Evolutionary conservation across 2,113 vertebrate genomes (phyloP).

Genomic region (Mandrillus leucophaeus): DNA sequence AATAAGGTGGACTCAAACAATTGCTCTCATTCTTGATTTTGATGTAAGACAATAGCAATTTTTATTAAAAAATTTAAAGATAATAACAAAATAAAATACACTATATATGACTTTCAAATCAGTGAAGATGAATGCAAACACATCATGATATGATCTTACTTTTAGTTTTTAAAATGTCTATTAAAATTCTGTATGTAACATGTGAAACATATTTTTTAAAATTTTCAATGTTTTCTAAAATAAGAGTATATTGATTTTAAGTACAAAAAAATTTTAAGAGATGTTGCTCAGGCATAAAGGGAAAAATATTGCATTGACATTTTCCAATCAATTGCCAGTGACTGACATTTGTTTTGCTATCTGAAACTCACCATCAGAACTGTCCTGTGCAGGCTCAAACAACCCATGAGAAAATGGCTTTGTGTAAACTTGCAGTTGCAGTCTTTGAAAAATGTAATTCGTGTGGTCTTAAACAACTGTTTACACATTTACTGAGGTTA

Average conservation of each 20-base stretch:
- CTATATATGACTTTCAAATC: neutral
- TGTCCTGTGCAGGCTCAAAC: neutral
- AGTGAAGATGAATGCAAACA: neutral
- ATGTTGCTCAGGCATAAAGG: neutral
- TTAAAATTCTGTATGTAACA: neutral
- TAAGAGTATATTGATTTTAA: neutral
- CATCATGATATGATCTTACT: neutral
- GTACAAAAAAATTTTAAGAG: neutral
- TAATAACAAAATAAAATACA: neutral
- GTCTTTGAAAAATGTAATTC: neutral
- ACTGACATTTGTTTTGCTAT: neutral
- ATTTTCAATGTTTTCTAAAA: neutral
- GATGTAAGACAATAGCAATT: neutral
- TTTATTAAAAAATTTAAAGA: neutral
- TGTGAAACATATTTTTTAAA: neutral
- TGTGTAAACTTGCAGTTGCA: neutral
- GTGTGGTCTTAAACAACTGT: neutral
- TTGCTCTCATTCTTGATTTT: neutral
- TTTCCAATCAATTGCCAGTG: neutral
- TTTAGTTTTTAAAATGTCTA: neutral
- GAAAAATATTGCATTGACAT: neutral
- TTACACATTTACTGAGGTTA: neutral
- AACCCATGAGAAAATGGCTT: neutral
- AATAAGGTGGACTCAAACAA: neutral
- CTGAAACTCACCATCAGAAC: neutral